phyloP scores from a whole-genome alignment of 2,888 invertebrate species.

The Autographa gamma region DNA sequence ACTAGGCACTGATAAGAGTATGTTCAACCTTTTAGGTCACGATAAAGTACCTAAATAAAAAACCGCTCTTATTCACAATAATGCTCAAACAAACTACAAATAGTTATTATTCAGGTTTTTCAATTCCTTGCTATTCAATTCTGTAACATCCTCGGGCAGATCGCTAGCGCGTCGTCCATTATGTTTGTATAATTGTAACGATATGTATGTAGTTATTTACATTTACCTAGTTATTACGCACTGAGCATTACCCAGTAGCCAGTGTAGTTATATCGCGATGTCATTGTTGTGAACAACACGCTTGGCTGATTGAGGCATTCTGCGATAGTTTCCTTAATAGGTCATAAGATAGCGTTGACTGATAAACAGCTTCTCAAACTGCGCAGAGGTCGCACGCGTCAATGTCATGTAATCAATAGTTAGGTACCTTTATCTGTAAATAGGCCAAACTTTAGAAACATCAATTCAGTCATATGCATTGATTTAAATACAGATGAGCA shows the following conservation, averaged over 20 bases:
- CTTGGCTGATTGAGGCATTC: conserved; percentile 15
- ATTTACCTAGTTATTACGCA: not conserved
- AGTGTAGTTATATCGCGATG: not conserved
- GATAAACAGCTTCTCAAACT: conserved; percentile 21
- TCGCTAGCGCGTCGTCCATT: not conserved
- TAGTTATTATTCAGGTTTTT: no score
- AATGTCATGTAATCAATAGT: conserved; percentile 13
- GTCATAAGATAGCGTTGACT: conserved; percentile 30
- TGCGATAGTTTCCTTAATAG: conserved; percentile 22
- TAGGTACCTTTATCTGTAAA: not conserved
- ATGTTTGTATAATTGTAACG: not conserved
- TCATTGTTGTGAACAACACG: conserved; percentile 21
- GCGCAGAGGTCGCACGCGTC: conserved; percentile 19
- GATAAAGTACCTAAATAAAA: no score
- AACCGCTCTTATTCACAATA: no score
- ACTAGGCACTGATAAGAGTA: no score
- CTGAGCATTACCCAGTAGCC: not conserved
- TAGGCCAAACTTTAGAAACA: no score
- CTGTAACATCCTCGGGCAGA: not conserved
- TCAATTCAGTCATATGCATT: no score
- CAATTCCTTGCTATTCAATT: not conserved
- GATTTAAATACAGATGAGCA: no score
- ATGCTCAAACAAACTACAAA: no score
- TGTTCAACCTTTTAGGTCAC: no score
- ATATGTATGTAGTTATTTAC: not conserved